Percentiles rank a stretch among this genome's conserved stretches.
Evolutionary conservation across 2,797 vertebrate species (phyloP).

Genomic region (Novumbra hubbsi): DNA sequence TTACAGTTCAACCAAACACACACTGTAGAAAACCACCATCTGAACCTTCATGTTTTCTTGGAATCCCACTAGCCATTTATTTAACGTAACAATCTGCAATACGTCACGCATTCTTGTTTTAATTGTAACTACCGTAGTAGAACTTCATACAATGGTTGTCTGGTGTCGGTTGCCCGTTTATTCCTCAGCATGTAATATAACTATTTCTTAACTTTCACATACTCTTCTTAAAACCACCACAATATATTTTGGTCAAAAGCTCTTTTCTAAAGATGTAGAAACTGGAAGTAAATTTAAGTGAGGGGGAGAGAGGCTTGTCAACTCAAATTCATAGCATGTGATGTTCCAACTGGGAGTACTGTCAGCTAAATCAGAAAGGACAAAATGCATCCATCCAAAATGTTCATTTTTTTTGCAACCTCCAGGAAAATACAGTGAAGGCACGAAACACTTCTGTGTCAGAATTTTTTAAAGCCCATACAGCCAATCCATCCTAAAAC

Average conservation of each 20-base stretch:
- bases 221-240: too few species aligned
- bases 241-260: not conserved
- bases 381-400: slow-evolving; percentile 36
- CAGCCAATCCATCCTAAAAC: slow-evolving; percentile 10
- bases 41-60: slow-evolving; percentile 3
- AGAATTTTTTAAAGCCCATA: slow-evolving; percentile 26
- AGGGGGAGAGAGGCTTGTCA: not conserved
- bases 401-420: slow-evolving; percentile 30
- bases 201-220: too few species aligned
- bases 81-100: slow-evolving; percentile 49
- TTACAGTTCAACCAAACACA: slow-evolving; percentile 26
- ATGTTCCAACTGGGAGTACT: slow-evolving; percentile 23
- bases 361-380: slow-evolving; percentile 39
- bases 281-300: not conserved
- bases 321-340: slow-evolving; percentile 1
- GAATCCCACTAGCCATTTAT: slow-evolving; percentile 41
- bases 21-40: not conserved
- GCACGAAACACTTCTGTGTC: not conserved
- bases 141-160: not conserved
- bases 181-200: not conserved
- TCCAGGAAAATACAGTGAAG: slow-evolving; percentile 28
- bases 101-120: slow-evolving; percentile 41
- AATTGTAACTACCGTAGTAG: slow-evolving; percentile 30
- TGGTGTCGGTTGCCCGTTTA: not conserved
- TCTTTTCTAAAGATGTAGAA: not conserved